Evolutionary conservation across 2,113 vertebrate species (phyloP), one percentile per base, ranked within the genome.

Genomic region (Chunga burmeisteri): DNA sequence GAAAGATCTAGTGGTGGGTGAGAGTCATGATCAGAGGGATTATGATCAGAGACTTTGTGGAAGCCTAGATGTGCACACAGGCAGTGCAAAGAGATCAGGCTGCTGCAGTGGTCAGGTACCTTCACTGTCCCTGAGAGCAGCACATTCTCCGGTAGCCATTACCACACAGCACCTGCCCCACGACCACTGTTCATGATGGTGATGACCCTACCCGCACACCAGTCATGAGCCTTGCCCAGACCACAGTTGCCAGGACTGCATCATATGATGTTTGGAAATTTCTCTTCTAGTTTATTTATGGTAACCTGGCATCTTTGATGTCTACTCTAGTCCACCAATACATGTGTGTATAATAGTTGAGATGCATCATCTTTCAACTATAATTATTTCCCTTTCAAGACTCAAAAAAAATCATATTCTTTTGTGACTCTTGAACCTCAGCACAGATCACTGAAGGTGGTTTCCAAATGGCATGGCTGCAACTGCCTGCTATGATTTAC

Each of bases 341-440:
- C 7, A 13, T 0, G 0, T 10, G 7, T 34, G 8, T 42, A 29
- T 11, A 86, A 66, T 2, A 77, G 15, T 14, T 88, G 22, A 83
- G 11, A 40, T 40, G 32, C 10, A 23, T 38, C 7, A 53, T 61
- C 50, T 88, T 82, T 80, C 81, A 73, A 27, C 19, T 56, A 18
- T 38, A 63, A 47, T 22, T 65, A 70, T 68, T 83, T 86, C 21
- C 9, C 40, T 56, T 79, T n/a, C 50, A 61, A 72, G 63, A 47
- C 32, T 50, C 18, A 72, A 67, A 86, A 67, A 86, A 40, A 40
- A 59, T 8, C 9, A 2, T 52, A 70, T 34, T 25, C 22, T 46
- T 59, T 61, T 58, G 46, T 67, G 22, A n/a, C 8, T 53, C 21
- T 40, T 53, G 22, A 93, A 23, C 26, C n/a, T 67, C 56, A 61